These are phyloP conservation scores for Dipodomys merriami DNA, from an alignment of 2,113 vertebrate species.

Conservation along the genomic window DNA sequence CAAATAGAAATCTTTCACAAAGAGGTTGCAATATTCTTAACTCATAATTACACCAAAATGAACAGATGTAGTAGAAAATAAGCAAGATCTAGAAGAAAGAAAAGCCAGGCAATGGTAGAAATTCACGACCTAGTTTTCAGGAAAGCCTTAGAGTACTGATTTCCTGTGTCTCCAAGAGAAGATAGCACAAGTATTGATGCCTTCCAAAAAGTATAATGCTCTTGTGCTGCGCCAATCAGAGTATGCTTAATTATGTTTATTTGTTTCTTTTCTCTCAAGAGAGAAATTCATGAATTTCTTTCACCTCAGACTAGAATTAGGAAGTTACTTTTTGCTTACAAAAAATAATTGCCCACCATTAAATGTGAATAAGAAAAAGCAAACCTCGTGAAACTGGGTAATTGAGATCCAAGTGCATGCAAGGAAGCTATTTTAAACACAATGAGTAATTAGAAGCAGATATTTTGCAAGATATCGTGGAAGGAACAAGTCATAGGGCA, in stretches of 20 bases:
- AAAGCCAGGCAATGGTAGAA: background rate
- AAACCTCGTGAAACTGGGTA: background rate
- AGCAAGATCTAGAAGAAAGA: background rate
- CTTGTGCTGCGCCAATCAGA: background rate
- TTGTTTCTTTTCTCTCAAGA: background rate
- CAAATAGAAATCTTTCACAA: background rate
- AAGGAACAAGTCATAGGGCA: background rate
- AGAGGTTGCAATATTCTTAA: background rate
- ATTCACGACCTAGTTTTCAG: background rate
- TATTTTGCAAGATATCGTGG: constrained; percentile 16
- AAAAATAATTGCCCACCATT: background rate
- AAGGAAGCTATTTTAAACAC: background rate
- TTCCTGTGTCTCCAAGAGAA: background rate
- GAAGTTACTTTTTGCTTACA: constrained; percentile 4
- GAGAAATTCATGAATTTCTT: constrained; percentile 1
- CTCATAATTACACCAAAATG: background rate
- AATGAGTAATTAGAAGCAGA: background rate
- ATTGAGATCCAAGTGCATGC: background rate
- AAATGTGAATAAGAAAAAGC: background rate
- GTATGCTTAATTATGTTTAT: background rate
- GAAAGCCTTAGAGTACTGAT: background rate
- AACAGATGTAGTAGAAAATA: background rate
- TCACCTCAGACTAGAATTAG: background rate
- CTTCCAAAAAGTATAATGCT: background rate
- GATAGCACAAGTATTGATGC: background rate